Base-by-base conservation (phyloP, 2,113 vertebrate genomes). In the Embiotoca jacksoni region DNA sequence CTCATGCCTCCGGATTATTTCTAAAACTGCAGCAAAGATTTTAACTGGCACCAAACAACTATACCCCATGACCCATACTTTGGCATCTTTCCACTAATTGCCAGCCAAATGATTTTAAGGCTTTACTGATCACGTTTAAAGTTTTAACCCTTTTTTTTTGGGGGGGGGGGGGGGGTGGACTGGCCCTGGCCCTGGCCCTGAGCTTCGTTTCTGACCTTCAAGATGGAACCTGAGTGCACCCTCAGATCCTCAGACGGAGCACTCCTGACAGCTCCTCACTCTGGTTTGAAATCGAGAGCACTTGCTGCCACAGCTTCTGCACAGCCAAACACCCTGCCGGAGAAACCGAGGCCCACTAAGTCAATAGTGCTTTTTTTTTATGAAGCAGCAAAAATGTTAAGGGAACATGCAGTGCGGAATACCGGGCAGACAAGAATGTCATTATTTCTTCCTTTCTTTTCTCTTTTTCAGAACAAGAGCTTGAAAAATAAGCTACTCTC, bases 401-500 rank as follows among this genome's bases (percentile, higher is more conserved):
- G 31, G 44, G 52, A 74, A 52, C 52, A 6, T 54, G 14, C 6
- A 49, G 37, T 46, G 30, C 15, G 59, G 14, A 74, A 16, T 23
- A 67, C 36, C 31, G 52, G 23, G 23, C 23, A 23, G 23, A 23
- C 23, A 23, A 23, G 23, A 23, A 74, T 74, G 30, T 14, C 49
- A 73, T 84, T 55, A 57, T 50, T 31, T 85, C 0, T 81, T 77
- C 36, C 70, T 72, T 30, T 70, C n/a, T 62, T 37, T 82, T 50
- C 47, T 83, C 59, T 62, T 70, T 88, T 78, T 62, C 92, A 99
- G 98, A 99, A 99, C 93, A 99, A 99, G 96, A 99, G 98, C 92
- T 92, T 99, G 93, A 99, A 99, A 95, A 98, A 92, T 69, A 99
- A 99, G 89, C 96, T 99, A 2, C 92, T 99, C 61, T 99, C 97